Evolutionary conservation across 2,888 invertebrate genomes (phyloP).

Genomic region (Latrodectus hesperus): DNA sequence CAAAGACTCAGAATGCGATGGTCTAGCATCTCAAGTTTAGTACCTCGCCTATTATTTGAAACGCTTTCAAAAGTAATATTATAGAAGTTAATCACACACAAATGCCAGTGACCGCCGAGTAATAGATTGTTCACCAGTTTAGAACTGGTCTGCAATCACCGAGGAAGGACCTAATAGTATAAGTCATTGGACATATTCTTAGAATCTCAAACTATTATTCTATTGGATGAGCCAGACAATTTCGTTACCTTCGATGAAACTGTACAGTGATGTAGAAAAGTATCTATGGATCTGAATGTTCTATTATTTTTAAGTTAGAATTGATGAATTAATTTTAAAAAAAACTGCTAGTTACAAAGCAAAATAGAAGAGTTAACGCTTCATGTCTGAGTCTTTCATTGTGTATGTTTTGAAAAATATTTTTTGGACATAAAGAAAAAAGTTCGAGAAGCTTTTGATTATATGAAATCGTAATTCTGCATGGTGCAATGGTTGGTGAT

Average conservation of each 20-base stretch:
- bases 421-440: not conserved
- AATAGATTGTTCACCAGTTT: too few species aligned
- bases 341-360: not conserved
- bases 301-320: not conserved
- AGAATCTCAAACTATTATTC: not conserved
- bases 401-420: not conserved
- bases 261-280: not conserved
- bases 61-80: not conserved
- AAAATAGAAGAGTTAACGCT: not conserved
- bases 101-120: too few species aligned
- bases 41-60: not conserved
- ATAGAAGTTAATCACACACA: not conserved
- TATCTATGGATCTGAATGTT: not conserved
- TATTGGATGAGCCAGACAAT: too few species aligned
- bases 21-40: conserved; percentile 49
- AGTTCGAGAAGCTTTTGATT: not conserved
- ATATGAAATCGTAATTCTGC: not conserved
- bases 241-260: not conserved
- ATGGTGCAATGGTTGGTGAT: not conserved
- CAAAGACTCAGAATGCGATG: conserved; percentile 64
- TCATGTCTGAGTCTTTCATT: not conserved
- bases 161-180: too few species aligned
- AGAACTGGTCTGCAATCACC: too few species aligned
- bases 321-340: not conserved
- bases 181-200: not conserved